These are phyloP conservation scores for Eudemis profundana DNA, from an alignment of 2,888 invertebrate species.

Conservation along the genomic window DNA sequence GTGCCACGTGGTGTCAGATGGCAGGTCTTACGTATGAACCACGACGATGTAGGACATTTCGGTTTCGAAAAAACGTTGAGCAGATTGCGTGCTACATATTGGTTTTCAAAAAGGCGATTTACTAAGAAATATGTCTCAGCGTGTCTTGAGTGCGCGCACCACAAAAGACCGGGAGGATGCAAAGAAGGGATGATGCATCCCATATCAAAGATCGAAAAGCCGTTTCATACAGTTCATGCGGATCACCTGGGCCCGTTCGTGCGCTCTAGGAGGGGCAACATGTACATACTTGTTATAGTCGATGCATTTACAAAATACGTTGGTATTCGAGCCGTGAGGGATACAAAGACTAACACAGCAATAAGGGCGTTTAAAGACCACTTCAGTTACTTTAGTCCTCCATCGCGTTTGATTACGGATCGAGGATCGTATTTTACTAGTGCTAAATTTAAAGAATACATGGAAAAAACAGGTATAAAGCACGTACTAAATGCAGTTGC, in stretches of 20 bases:
- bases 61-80: conserved; percentile 1
- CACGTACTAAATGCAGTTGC: no score
- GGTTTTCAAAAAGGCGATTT: conserved; percentile 12
- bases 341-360: neutral
- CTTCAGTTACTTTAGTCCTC: neutral
- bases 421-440: conserved; percentile 10
- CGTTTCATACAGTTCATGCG: conserved; percentile 3
- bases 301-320: conserved; percentile 7
- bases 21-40: neutral
- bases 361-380: conserved; percentile 1
- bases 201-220: neutral
- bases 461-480: conserved; percentile 6
- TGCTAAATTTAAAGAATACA: neutral
- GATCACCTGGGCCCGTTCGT: conserved; percentile 7
- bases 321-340: neutral
- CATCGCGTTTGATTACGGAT: neutral
- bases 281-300: neutral
- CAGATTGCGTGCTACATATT: neutral
- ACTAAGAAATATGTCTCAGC: neutral
- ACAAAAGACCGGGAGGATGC: neutral
- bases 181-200: neutral
- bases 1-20: neutral
- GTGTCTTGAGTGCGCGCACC: neutral
- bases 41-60: neutral
- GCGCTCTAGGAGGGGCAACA: neutral